These are phyloP conservation scores for Pecten maximus DNA, from an alignment of 2,888 invertebrate species.

Conservation along the genomic window DNA sequence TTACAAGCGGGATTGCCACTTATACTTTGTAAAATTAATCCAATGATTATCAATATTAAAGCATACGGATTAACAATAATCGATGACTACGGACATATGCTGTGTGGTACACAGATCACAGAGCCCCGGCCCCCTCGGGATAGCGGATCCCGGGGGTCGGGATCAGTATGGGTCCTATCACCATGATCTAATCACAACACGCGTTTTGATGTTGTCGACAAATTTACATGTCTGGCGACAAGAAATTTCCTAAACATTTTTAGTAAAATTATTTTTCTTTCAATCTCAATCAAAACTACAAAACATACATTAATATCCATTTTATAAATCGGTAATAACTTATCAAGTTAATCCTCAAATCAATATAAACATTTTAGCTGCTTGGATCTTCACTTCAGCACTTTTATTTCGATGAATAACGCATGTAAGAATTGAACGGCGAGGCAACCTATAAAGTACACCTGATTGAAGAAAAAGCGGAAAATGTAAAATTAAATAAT, in stretches of 20 bases:
- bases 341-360: too few species aligned
- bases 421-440: too few species aligned
- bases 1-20: too few species aligned
- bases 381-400: too few species aligned
- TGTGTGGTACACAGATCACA: background rate
- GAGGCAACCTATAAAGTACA: too few species aligned
- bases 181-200: background rate
- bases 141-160: background rate
- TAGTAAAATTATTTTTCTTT: too few species aligned
- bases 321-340: too few species aligned
- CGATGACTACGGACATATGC: background rate
- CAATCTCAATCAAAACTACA: too few species aligned
- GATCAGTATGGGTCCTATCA: background rate
- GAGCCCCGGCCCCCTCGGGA: slow-evolving; percentile 1
- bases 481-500: background rate
- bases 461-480: background rate
- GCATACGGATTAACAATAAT: background rate
- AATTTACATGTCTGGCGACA: background rate
- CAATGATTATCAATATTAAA: background rate
- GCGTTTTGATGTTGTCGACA: background rate
- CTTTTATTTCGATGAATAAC: too few species aligned
- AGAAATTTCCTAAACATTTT: background rate
- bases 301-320: too few species aligned
- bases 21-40: background rate
- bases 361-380: too few species aligned